Base-by-base conservation (phyloP, 2,888 invertebrate genomes). In the Hydriomena furcata region DNA sequence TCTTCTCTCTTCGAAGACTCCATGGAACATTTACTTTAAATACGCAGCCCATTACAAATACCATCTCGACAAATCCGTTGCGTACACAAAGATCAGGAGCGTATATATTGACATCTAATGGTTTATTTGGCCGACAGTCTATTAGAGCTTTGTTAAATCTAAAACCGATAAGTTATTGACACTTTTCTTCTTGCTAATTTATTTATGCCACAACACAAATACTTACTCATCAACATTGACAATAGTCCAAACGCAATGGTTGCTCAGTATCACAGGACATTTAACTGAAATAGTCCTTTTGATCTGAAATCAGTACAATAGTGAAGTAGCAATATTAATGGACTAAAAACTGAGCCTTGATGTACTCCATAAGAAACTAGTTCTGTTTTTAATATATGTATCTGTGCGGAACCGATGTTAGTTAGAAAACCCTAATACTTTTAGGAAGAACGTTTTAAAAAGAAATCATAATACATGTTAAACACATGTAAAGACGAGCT, bases 191-290 rank as follows among this genome's bases (percentile, higher is more conserved):
- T 17, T 17, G 4, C 17, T 17, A 4, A 17, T 17, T 17, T 17
- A 17, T 3, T 4, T 4, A 4, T 17, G 17, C 4, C 4, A 17
- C 4, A 17, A 4, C 17, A 17, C 17, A 17, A 17, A 3, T 2
- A 82, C 90, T 63, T 64, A 90, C 91, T 79, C 84, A 12, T 82
- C 73, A 0, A 90, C 72, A 51, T 90, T 89, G n/a, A 75, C 65
- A 23, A 89, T 80, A 58, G 85, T 88, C 90, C 90, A 89, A 38
- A 89, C 73, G 57, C 86, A 87, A 52, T 90, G 82, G 63, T 90
- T 85, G 58, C 87, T 89, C 43, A 90, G 67, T 57, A 86, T 86
- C 5, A 89, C 75, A 2, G 87, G 86, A 55, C 87, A 79, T 67
- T 76, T 79, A 0, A 79, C 76, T 5, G 84, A 82, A 58, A 90